Evolutionary conservation across 2,888 invertebrate genomes (phyloP).

Genomic region (Diaphora mendica): DNA sequence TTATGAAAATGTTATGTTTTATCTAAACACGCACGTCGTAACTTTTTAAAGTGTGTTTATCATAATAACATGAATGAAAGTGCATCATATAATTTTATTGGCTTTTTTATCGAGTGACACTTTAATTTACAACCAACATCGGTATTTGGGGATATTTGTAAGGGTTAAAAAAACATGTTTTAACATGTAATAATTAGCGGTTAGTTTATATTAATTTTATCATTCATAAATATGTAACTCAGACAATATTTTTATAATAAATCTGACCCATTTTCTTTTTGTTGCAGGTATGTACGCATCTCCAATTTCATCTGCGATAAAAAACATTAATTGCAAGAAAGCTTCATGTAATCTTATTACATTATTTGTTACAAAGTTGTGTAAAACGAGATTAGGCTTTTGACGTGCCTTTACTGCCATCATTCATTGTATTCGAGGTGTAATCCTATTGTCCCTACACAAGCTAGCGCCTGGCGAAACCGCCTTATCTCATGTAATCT

Average conservation of each 20-base stretch:
- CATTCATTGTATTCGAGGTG: slow-evolving; percentile 68
- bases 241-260: not conserved
- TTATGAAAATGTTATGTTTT: slow-evolving; percentile 51
- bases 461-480: slow-evolving; percentile 62
- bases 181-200: not conserved
- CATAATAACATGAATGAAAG: slow-evolving; percentile 50
- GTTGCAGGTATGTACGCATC: slow-evolving; percentile 65
- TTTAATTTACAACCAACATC: slow-evolving; percentile 23
- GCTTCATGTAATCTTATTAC: slow-evolving; percentile 77
- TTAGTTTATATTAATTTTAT: too few relatives aligned
- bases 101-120: slow-evolving; percentile 33
- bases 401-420: slow-evolving; percentile 59
- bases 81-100: slow-evolving; percentile 45
- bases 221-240: not conserved
- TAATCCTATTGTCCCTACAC: slow-evolving; percentile 76
- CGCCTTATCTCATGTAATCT: slow-evolving; percentile 63
- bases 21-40: slow-evolving; percentile 55
- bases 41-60: slow-evolving; percentile 54
- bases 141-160: not conserved
- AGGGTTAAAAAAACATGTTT: slow-evolving; percentile 5
- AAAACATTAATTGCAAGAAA: slow-evolving; percentile 51
- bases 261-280: slow-evolving; percentile 42
- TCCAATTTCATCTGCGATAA: slow-evolving; percentile 55
- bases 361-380: slow-evolving; percentile 61
- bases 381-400: slow-evolving; percentile 76